Evolutionary conservation across 2,888 invertebrate species (phyloP).

Genomic region (Phyllotreta striolata): DNA sequence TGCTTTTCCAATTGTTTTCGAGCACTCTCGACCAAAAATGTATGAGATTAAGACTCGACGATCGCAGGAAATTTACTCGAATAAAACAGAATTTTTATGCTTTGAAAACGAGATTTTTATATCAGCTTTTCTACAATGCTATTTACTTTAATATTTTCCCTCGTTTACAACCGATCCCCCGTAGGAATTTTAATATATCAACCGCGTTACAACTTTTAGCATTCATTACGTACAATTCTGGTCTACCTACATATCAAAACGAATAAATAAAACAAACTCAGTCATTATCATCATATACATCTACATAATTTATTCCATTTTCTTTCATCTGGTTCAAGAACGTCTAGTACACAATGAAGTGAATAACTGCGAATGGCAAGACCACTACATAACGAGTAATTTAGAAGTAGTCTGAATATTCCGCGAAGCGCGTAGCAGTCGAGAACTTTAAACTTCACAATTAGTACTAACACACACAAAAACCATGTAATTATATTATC

Average conservation of each 20-base stretch:
- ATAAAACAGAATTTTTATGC: too few species aligned
- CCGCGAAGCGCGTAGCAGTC: slow-evolving; percentile 4
- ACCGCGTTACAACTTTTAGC: slow-evolving; percentile 3
- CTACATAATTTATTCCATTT: slow-evolving; percentile 17
- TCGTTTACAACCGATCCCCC: too few species aligned
- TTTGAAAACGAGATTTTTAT: too few species aligned
- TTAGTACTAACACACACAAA: slow-evolving; percentile 21
- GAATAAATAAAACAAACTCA: slow-evolving; percentile 15
- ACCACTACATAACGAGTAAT: slow-evolving; percentile 18
- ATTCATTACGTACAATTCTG: slow-evolving; percentile 3
- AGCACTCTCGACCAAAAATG: too few species aligned
- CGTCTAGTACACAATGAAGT: slow-evolving; percentile 20
- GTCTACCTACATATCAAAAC: slow-evolving; percentile 16
- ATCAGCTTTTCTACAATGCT: too few species aligned
- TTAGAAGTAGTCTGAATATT: slow-evolving; percentile 15
- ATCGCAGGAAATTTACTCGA: too few species aligned
- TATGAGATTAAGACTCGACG: too few species aligned
- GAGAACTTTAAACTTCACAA: slow-evolving; percentile 18
- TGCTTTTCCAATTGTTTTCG: too few species aligned
- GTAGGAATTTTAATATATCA: not conserved
- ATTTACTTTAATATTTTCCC: too few species aligned
- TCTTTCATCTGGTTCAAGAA: slow-evolving; percentile 15
- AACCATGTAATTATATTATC: slow-evolving; percentile 16
- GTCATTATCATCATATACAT: slow-evolving; percentile 14
- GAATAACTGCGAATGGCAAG: slow-evolving; percentile 19